A percentile compares a stretch with the other conserved stretches of the same genome.
These are phyloP conservation scores for Meiosimyza decipiens DNA, from an alignment of 2,888 invertebrate species.

Conservation along the genomic window DNA sequence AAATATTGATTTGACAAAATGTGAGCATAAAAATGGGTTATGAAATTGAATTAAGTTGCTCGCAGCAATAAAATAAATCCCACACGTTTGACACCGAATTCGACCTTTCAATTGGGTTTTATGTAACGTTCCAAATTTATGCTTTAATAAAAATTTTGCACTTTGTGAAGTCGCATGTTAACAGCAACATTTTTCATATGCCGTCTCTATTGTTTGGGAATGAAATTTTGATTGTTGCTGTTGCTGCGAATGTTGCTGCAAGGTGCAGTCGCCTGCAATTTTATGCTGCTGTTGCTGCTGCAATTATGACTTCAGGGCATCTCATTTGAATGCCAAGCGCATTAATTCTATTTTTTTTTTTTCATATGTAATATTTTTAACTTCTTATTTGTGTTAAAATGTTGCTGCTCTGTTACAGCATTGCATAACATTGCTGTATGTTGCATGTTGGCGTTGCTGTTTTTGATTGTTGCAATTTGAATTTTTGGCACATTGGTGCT, in stretches of 20 bases:
- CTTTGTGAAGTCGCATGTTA: no score
- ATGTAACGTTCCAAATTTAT: neutral
- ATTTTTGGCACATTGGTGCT: neutral
- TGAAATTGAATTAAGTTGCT: no score
- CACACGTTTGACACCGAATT: neutral
- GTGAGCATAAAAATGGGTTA: no score
- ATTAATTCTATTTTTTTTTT: slow-evolving; percentile 14
- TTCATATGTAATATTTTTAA: neutral
- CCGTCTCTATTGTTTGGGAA: neutral
- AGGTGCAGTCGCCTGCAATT: slow-evolving; percentile 9
- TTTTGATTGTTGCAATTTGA: neutral
- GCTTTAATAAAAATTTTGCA: no score
- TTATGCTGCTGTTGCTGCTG: neutral
- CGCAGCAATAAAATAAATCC: neutral
- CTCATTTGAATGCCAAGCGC: slow-evolving; percentile 20
- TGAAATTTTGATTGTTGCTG: neutral
- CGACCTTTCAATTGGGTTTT: neutral
- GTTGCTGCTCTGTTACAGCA: neutral
- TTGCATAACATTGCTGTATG: no score
- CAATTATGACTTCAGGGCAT: slow-evolving; percentile 11
- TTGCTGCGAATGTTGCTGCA: neutral
- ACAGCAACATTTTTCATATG: no score
- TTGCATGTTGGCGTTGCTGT: neutral
- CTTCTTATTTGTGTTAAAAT: no score
- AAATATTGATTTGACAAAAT: neutral